Base-by-base conservation (phyloP, 2,888 invertebrate species). In the Erynnis tages region DNA sequence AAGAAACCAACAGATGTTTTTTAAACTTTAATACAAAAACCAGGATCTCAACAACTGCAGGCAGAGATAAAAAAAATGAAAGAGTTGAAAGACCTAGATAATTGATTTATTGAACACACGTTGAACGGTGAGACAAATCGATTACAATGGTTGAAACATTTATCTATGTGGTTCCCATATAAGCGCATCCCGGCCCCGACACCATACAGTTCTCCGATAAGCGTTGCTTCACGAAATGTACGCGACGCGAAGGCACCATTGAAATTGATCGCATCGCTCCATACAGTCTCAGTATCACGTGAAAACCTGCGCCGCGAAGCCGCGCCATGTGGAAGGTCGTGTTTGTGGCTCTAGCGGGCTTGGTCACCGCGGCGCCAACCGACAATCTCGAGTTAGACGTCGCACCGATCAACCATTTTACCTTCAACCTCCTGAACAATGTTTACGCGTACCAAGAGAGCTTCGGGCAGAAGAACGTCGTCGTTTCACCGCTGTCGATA, bases 401-500 rank as follows among this genome's bases (percentile, higher is more conserved):
- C 40, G 59, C 67, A 1, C 70, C 78, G 0, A 65, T 86, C 1
- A 89, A 87, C 53, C 69, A 78, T 50, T 89, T 89, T 57, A 73
- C 87, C 0, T 59, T 87, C 5, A 73, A 75, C 54, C 61, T 89
- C 11, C 64, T 89, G 1, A 80, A 85, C 54, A 82, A 87, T 46
- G 77, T 80, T 1, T 82, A 80, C 61, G 72, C 79, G 2, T 78
- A 66, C 25, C 79, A 83, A 73, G 82, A 86, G 2, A 81, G 75
- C 58, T 85, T 81, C 47, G 84, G 79, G 1, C 69, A 60, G 1
- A 77, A 73, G 19, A 88, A 88, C 56, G 62, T 83, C 4, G 86
- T 79, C 0, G 60, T 87, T 43, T 85, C 88, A 1, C 89, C 89
- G 0, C 53, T 89, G 1, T 89, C 90, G 0, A 68, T 86, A 1